Conservation (phyloP, 1,140 invertebrate species). For the Drosophila varians region DNA sequence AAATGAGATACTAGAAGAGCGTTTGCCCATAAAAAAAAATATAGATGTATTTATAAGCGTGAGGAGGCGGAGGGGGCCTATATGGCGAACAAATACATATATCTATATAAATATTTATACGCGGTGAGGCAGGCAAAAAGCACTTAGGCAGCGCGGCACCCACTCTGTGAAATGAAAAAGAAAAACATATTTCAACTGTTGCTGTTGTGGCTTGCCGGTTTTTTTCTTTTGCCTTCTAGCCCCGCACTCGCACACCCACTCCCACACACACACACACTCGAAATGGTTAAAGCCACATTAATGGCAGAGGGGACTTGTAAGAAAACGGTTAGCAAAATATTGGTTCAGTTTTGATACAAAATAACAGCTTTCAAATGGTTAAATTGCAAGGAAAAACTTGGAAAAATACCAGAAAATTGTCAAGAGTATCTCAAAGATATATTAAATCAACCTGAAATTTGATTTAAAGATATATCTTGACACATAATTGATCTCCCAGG, state of each 20-base stretch:
- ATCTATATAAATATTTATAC: constrained; percentile 71
- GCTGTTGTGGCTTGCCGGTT: constrained; percentile 41
- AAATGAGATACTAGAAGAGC: constrained; percentile 73
- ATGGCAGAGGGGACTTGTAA: constrained; percentile 6
- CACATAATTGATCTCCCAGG: constrained; percentile 20
- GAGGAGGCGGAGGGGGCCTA: background rate
- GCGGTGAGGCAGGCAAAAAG: constrained; percentile 57
- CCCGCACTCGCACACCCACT: constrained; percentile 32
- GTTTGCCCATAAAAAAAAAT: constrained; percentile 66
- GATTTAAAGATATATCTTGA: constrained; percentile 22
- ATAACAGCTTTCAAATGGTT: background rate
- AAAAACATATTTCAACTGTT: constrained; percentile 69
- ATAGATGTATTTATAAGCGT: constrained; percentile 50
- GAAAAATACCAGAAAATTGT: too few species aligned
- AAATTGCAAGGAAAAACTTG: background rate
- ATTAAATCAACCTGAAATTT: too few species aligned
- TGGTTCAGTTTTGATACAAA: background rate
- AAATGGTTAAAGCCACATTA: constrained; percentile 16
- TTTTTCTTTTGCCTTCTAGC: constrained; percentile 12
- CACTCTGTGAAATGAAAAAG: constrained; percentile 59
- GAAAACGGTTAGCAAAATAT: background rate
- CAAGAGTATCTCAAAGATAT: too few species aligned
- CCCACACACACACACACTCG: constrained; percentile 19
- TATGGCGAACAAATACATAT: too few species aligned
- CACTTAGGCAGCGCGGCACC: constrained; percentile 72